Evolutionary conservation across 2,113 vertebrate species (phyloP).

Genomic region (Isichthys henryi): DNA sequence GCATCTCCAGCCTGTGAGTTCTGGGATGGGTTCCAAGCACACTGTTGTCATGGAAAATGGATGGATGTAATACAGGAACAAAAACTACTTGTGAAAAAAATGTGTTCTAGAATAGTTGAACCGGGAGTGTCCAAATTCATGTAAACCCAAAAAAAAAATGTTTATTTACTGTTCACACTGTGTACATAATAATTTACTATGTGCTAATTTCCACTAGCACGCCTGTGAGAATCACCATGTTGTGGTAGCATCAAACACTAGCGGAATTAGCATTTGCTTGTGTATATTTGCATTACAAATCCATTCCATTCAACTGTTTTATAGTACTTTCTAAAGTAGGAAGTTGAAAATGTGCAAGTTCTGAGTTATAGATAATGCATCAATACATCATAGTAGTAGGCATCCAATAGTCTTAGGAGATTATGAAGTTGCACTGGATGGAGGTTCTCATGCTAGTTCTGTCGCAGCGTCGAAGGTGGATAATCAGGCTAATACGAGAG

Average conservation of each 20-base stretch:
- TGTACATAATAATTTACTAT: not conserved
- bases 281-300: not conserved
- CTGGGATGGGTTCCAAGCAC: not conserved
- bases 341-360: not conserved
- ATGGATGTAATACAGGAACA: not conserved
- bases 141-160: not conserved
- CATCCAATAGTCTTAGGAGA: not conserved
- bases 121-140: not conserved
- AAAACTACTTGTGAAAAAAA: not conserved
- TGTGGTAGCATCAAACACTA: not conserved
- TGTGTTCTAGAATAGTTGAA: not conserved
- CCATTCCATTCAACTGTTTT: not conserved
- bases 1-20: not conserved
- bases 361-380: not conserved
- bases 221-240: not conserved
- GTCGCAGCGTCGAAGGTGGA: not conserved
- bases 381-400: not conserved
- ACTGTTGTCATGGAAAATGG: not conserved
- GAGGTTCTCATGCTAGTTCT: not conserved
- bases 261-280: not conserved
- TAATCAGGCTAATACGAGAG: not conserved
- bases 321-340: not conserved
- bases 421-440: not conserved
- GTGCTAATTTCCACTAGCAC: not conserved
- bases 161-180: not conserved